These are phyloP conservation scores for Scomber scombrus DNA, from an alignment of 2,113 vertebrate genomes.

Conservation along the genomic window DNA sequence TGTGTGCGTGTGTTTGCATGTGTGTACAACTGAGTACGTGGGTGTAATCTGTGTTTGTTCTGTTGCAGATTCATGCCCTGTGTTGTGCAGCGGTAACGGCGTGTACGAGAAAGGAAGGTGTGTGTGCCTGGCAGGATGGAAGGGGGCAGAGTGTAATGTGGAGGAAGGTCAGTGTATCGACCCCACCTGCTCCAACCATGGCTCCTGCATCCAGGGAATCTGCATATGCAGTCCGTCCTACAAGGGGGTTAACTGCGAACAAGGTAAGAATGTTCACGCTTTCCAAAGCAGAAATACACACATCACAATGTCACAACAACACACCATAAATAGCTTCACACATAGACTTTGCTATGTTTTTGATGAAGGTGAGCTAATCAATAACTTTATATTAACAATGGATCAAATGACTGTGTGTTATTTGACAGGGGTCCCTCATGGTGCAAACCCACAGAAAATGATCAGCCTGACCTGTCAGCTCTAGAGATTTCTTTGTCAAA, in stretches of 20 bases:
- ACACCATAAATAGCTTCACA: no score
- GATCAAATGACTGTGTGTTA: slow-evolving; percentile 10
- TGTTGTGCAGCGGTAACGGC: slow-evolving; percentile 96
- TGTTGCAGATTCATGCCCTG: slow-evolving; percentile 93
- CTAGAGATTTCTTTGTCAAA: neutral
- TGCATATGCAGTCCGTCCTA: slow-evolving; percentile 95
- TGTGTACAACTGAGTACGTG: slow-evolving; percentile 27
- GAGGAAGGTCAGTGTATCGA: slow-evolving; percentile 96
- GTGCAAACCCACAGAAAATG: neutral
- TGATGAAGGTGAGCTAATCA: neutral
- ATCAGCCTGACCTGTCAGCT: neutral
- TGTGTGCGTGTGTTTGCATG: slow-evolving; percentile 41
- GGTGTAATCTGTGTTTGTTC: slow-evolving; percentile 67
- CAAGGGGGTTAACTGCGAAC: slow-evolving; percentile 95
- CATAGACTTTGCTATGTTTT: neutral
- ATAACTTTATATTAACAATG: slow-evolving; percentile 8
- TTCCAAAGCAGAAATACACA: neutral
- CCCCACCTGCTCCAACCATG: slow-evolving; percentile 96
- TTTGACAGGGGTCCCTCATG: neutral
- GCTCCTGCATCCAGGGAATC: slow-evolving; percentile 93
- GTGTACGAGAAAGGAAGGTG: slow-evolving; percentile 96
- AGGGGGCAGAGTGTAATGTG: slow-evolving; percentile 95
- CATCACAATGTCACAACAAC: neutral
- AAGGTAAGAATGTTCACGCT: slow-evolving; percentile 85
- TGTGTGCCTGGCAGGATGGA: slow-evolving; percentile 93